A percentile compares a stretch with the other conserved stretches of the same genome.
phyloP scores from a whole-genome alignment of 2,113 vertebrate genomes.

The Paraplagusia blochii region DNA sequence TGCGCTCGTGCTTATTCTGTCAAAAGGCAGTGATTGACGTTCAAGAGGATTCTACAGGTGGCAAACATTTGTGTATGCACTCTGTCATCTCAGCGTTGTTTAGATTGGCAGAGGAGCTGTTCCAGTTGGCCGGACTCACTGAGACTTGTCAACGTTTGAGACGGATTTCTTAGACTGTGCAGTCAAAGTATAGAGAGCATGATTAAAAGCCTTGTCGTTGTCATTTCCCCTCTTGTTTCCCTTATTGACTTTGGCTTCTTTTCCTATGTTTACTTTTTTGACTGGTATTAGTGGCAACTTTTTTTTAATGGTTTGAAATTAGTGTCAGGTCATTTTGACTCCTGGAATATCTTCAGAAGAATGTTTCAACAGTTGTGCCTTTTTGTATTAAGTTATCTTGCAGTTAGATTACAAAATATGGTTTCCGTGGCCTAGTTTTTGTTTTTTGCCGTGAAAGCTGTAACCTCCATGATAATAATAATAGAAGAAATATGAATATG shows the following conservation, averaged over 20 bases:
- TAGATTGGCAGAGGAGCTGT: conserved; percentile 57
- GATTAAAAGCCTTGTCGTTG: conserved; percentile 56
- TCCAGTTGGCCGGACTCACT: conserved; percentile 63
- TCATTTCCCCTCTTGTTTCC: conserved; percentile 49
- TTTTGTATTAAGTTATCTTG: no score
- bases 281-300: conserved; percentile 11
- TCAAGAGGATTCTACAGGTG: conserved; percentile 57
- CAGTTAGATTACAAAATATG: no score
- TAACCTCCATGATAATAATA: no score
- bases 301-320: no score
- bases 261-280: conserved; percentile 33
- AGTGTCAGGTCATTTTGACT: conserved; percentile 12
- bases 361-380: no score
- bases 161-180: conserved; percentile 69
- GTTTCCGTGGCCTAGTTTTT: no score
- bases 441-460: no score
- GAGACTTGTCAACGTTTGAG: conserved; percentile 39
- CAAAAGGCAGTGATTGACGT: conserved; percentile 46
- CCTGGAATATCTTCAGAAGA: not conserved
- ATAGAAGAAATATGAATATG: no score
- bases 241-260: conserved; percentile 23
- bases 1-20: conserved; percentile 44
- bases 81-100: conserved; percentile 63
- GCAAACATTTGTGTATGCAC: conserved; percentile 52
- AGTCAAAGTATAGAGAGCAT: conserved; percentile 42